phyloP scores from a whole-genome alignment of 2,797 vertebrate species.

The Coluber constrictor region DNA sequence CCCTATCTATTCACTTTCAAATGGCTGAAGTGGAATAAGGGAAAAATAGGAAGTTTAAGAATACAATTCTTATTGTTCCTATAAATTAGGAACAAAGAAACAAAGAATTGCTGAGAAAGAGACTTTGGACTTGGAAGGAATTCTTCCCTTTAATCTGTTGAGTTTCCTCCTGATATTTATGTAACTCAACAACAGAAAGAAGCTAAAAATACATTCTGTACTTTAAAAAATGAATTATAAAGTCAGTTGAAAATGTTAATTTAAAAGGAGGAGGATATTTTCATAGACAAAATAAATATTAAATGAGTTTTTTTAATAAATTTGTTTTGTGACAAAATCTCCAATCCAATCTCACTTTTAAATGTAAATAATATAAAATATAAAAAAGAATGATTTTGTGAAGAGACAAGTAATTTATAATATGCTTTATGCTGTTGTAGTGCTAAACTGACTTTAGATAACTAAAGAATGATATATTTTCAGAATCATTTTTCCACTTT shows the following conservation, averaged over 20 bases:
- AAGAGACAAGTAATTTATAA: neutral
- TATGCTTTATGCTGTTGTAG: neutral
- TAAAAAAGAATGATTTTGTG: neutral
- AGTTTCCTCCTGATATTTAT: neutral
- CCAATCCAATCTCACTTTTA: neutral
- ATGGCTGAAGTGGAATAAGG: neutral
- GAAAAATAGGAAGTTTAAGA: neutral
- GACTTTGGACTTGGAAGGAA: neutral
- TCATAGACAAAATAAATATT: neutral
- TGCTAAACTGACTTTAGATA: neutral
- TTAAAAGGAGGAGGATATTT: neutral
- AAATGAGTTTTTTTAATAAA: neutral
- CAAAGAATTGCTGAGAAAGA: neutral
- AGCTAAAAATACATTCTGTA: neutral
- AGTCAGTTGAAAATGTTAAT: neutral
- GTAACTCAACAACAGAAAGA: neutral
- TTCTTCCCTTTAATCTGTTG: neutral
- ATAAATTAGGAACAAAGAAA: neutral
- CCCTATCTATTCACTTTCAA: neutral
- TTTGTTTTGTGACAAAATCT: neutral
- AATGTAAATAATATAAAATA: neutral
- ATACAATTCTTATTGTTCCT: neutral
- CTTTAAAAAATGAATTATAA: neutral
- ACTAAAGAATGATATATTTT: neutral
- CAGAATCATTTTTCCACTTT: neutral